phyloP scores from a whole-genome alignment of 2,113 vertebrate genomes.

The Azemiops feae region DNA sequence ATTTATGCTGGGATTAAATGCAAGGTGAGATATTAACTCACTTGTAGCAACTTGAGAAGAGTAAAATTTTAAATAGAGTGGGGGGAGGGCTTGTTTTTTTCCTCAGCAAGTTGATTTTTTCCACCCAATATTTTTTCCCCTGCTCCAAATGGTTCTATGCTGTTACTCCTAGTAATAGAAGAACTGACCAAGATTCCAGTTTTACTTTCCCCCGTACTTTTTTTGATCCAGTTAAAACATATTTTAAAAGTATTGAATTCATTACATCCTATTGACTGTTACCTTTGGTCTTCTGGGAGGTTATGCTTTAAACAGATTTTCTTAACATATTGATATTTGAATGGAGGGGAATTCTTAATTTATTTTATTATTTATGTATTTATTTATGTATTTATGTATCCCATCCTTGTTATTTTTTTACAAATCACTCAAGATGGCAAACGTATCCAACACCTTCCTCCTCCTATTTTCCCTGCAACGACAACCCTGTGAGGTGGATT shows the following conservation, averaged over 20 bases:
- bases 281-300: background rate
- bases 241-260: background rate
- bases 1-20: background rate
- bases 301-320: background rate
- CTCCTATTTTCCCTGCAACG: background rate
- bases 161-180: background rate
- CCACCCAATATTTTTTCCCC: background rate
- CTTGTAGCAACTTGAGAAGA: background rate
- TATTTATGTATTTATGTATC: background rate
- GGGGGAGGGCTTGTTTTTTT: background rate
- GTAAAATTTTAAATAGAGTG: background rate
- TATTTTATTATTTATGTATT: background rate
- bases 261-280: background rate
- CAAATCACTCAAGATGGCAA: background rate
- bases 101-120: background rate
- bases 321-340: background rate
- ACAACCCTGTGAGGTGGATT: background rate
- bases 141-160: background rate
- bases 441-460: background rate
- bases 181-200: background rate
- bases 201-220: background rate
- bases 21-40: background rate
- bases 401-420: background rate
- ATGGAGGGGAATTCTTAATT: background rate
- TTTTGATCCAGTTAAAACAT: background rate